Conservation (phyloP, 1,140 invertebrate genomes). For the Wasmannia auropunctata region DNA sequence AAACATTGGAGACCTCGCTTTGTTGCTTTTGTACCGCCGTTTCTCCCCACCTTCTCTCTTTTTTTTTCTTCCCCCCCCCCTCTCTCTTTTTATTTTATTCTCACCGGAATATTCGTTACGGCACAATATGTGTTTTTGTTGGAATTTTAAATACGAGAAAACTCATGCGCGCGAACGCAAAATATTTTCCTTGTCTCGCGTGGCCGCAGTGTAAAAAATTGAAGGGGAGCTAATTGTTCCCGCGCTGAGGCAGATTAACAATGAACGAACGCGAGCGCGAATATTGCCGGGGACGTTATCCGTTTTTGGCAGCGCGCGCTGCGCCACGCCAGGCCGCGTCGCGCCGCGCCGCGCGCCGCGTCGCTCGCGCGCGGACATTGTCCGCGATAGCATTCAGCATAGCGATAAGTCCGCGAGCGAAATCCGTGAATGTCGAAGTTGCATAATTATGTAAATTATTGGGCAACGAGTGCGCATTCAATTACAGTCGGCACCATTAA, state of each 20-base stretch:
- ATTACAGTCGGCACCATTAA: conserved; percentile 38
- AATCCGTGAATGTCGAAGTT: conserved; percentile 44
- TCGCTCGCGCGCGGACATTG: conserved; percentile 24
- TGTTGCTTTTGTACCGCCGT: background rate
- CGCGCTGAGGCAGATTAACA: conserved; percentile 54
- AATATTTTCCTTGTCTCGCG: conserved; percentile 54
- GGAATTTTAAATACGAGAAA: conserved; percentile 58
- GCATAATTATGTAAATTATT: conserved; percentile 56
- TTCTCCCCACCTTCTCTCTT: background rate
- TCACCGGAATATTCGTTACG: conserved; percentile 34
- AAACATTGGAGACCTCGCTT: conserved; percentile 30
- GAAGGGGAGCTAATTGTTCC: conserved; percentile 58
- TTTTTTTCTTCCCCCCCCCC: background rate
- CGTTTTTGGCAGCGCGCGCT: conserved; percentile 45
- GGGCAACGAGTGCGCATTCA: conserved; percentile 34
- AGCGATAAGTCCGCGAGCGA: conserved; percentile 44
- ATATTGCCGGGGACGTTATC: conserved; percentile 45
- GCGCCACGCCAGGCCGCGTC: background rate
- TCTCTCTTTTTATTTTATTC: background rate
- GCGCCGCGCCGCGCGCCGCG: background rate
- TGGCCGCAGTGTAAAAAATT: conserved; percentile 52
- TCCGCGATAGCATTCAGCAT: conserved; percentile 24
- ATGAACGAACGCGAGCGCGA: conserved; percentile 50
- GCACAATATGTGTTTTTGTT: conserved; percentile 38
- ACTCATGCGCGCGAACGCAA: conserved; percentile 30